Evolutionary conservation across 1,140 invertebrate genomes (phyloP), one percentile per base, ranked within the genome.

Genomic region (Orchestia grillus): DNA sequence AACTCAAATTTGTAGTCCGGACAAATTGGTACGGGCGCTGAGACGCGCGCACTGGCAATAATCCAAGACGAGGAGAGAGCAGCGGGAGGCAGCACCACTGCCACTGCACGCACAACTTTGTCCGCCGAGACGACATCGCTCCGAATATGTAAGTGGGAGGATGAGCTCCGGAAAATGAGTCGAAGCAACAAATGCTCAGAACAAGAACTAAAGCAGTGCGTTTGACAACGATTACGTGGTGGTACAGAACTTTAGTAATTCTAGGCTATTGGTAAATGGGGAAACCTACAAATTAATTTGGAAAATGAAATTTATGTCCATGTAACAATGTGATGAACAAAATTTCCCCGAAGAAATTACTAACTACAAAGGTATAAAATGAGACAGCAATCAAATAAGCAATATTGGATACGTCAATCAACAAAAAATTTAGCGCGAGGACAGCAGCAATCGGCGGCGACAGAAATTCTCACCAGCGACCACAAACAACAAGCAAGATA

Each of bases 31-130:
- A 94, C 44, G 43, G 92, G 15, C 44, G 92, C 44, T 94, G 41
- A 45, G 92, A 94, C 92, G 92, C 92, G 92, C 44, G 92, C 43
- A n/a, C 44, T 45, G 92, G 92, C 92, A 94, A 94, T 94, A 94
- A 94, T 94, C 92, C 92, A 90, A 90, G 88, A 90, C 36, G 43
- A 90, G 41, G 88, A 8, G 88, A 8, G 88, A 90, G 41, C 41
- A 36, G 62, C 47, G 19, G 47, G n/a, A 8, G 28, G 62, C 62
- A 77, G 62, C 62, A 3, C 28, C 62, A 77, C 62, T 77, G 36
- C 62, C 62, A 77, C 62, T 77, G 36, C 62, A 77, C 62, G 28
- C 62, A 77, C 62, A 77, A 77, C 62, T 77, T 77, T 77, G 15
- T 77, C 62, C 62, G 62, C 62, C 62, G 11, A 77, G 62, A 77